phyloP scores from a whole-genome alignment of 2,797 vertebrate genomes.

The Ficedula albicollis region DNA sequence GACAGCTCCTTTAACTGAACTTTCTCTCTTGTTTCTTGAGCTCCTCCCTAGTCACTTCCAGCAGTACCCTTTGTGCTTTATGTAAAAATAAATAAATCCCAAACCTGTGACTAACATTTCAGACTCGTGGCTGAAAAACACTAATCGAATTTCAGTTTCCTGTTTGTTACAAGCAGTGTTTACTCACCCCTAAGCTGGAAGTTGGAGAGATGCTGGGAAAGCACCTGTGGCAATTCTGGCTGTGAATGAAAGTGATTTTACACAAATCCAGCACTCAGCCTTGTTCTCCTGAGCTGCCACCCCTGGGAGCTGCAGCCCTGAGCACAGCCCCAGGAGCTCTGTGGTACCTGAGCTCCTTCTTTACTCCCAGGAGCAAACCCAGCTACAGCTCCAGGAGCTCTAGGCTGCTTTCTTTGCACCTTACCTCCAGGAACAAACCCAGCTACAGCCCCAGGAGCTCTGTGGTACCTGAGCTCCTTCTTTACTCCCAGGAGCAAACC shows the following conservation, averaged over 20 bases:
- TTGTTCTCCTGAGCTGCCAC: too few species aligned
- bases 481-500: too few species aligned
- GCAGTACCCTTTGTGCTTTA: not conserved
- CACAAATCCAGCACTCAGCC: too few species aligned
- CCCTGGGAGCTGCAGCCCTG: too few species aligned
- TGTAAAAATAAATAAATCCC: not conserved
- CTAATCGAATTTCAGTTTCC: not conserved
- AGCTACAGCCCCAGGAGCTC: too few species aligned
- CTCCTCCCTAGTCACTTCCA: not conserved
- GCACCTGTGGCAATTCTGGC: rapidly evolving
- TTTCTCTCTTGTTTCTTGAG: not conserved
- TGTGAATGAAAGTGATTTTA: rapidly evolving
- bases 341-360: too few species aligned
- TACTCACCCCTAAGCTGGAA: not conserved
- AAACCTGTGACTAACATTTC: not conserved
- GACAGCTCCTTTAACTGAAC: not conserved
- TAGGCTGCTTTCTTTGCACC: too few species aligned
- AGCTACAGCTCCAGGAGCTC: too few species aligned
- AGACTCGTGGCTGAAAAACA: not conserved
- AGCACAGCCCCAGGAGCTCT: too few species aligned
- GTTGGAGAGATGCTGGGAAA: not conserved
- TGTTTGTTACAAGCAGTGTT: rapidly evolving
- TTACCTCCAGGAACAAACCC: too few species aligned
- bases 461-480: too few species aligned
- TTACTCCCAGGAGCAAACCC: too few species aligned